Evolutionary conservation across 2,113 vertebrate species (phyloP).

Genomic region (Xerus inauris): DNA sequence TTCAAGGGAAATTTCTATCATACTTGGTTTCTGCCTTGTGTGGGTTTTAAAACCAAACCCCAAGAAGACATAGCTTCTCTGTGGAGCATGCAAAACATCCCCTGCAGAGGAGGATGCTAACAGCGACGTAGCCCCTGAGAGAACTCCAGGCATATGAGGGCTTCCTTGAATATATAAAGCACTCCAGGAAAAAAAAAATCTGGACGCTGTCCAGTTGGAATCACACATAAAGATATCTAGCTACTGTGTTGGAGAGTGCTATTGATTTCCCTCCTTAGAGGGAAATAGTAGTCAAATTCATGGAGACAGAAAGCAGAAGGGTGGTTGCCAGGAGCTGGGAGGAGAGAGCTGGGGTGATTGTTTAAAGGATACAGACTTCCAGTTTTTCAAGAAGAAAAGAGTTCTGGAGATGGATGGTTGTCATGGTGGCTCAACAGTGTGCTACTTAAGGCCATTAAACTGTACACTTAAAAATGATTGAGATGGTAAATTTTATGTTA

Average conservation of each 20-base stretch:
- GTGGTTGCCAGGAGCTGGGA: neutral
- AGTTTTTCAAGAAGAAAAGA: neutral
- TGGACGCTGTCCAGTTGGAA: neutral
- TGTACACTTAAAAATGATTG: neutral
- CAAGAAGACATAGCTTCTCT: neutral
- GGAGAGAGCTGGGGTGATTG: neutral
- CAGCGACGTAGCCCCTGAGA: neutral
- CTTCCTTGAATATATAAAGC: neutral
- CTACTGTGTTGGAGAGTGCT: neutral
- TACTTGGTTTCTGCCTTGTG: neutral
- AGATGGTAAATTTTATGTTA: neutral
- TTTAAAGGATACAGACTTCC: neutral
- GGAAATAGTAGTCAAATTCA: neutral
- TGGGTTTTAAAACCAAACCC: neutral
- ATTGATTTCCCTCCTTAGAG: neutral
- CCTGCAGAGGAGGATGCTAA: neutral
- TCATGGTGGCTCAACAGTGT: neutral
- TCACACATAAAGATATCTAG: neutral
- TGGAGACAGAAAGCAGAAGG: neutral
- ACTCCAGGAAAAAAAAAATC: neutral
- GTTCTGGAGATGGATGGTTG: neutral
- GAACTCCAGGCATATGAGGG: neutral
- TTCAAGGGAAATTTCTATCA: neutral
- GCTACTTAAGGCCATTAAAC: neutral
- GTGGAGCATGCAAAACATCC: neutral